Evolutionary conservation across 1,140 invertebrate species (phyloP).

Genomic region (Drosophila sturtevanti): DNA sequence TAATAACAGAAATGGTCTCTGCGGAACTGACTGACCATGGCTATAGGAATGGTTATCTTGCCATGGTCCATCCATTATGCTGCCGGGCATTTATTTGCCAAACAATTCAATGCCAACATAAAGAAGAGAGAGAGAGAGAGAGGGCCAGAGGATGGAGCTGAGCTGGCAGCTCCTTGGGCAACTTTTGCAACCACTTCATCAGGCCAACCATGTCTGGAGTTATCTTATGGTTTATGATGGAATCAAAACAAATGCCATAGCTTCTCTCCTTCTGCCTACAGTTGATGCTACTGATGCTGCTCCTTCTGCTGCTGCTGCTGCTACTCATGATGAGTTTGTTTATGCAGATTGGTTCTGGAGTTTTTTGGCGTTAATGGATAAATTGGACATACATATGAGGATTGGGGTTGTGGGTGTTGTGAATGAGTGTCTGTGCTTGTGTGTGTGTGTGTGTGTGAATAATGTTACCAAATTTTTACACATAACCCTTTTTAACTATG

Average conservation of each 20-base stretch:
- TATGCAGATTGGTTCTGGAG: conserved; percentile 75
- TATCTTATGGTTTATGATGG: conserved; percentile 78
- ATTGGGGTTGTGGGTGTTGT: conserved; percentile 31
- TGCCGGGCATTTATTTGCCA: conserved; percentile 78
- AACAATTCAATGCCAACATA: conserved; percentile 58
- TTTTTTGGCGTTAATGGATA: conserved; percentile 79
- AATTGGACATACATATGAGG: conserved; percentile 47
- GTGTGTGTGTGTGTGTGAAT: conserved; percentile 28
- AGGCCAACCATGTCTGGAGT: conserved; percentile 59
- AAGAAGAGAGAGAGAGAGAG: background rate
- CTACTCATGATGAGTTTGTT: conserved; percentile 70
- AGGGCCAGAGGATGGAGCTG: conserved; percentile 19
- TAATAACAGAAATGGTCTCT: conserved; percentile 60
- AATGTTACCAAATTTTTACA: conserved; percentile 40
- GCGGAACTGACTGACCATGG: background rate
- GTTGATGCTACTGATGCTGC: conserved; percentile 22
- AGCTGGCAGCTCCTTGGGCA: conserved; percentile 54
- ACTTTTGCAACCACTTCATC: conserved; percentile 73
- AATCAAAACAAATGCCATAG: conserved; percentile 76
- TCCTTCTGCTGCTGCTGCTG: conserved; percentile 29
- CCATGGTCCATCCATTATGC: conserved; percentile 68
- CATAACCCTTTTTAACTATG: conserved; percentile 39
- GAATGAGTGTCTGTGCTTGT: conserved; percentile 11
- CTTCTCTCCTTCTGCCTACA: conserved; percentile 18
- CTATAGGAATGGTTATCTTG: conserved; percentile 22